A percentile compares a stretch with the other conserved stretches of the same genome.
Conservation (phyloP, 2,888 invertebrate genomes). For the Sinodicranocentrus sp. region DNA sequence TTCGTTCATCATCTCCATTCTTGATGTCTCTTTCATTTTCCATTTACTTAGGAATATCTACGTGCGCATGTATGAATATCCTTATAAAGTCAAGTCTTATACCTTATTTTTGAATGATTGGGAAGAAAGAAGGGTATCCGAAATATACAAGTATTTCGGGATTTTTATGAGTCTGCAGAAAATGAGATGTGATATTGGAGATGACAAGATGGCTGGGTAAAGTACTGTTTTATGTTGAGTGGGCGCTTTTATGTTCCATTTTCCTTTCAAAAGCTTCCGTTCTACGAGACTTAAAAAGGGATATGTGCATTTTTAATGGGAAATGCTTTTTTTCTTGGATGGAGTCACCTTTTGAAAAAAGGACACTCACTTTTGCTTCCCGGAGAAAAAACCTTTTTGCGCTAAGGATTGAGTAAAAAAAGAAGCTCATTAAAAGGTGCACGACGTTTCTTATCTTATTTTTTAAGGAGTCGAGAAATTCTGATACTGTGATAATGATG, state of each 20-base stretch:
- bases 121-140: conserved; percentile 9
- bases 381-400: neutral
- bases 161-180: conserved; percentile 43
- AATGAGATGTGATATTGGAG: conserved; percentile 32
- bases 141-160: neutral
- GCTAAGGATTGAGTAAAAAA: too few species aligned
- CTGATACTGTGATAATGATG: conserved; percentile 16
- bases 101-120: neutral
- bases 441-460: neutral
- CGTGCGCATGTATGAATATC: neutral
- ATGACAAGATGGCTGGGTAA: conserved; percentile 64
- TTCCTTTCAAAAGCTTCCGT: conserved; percentile 37
- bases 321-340: neutral
- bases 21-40: conserved; percentile 62
- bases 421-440: conserved; percentile 11
- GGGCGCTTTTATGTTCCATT: conserved; percentile 35
- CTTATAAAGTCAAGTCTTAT: conserved; percentile 28
- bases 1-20: neutral
- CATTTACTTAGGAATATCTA: conserved; percentile 12
- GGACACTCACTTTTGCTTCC: conserved; percentile 7
- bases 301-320: neutral
- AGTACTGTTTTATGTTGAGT: conserved; percentile 49
- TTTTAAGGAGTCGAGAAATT: neutral
- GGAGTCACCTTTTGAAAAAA: neutral
- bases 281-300: neutral